Evolutionary conservation across 2,113 vertebrate genomes (phyloP), one percentile per base, ranked within the genome.

Genomic region (Arvicanthis niloticus): DNA sequence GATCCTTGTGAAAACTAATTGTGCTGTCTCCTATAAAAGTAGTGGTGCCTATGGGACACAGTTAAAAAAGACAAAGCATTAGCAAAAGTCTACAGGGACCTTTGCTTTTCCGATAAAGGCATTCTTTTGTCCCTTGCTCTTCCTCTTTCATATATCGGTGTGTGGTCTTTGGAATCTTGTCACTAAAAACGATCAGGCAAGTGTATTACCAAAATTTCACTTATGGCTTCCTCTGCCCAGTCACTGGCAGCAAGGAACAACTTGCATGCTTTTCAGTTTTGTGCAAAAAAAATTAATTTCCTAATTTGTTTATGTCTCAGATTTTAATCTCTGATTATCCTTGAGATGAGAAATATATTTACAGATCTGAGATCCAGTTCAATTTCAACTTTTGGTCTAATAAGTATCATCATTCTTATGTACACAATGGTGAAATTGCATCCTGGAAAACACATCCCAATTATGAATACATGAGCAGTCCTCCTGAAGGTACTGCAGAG

Each of bases 321-420:
- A 81, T 77, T 97, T 95, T 82, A 95, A 80, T 31, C 94, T 86
- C 34, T 81, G 53, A 76, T 75, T 87, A 90, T 80, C 4, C 53
- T 81, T 85, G 51, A 81, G 70, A 65, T 94, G 58, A 95, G 19
- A 51, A 95, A 90, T 96, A 65, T 76, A 88, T 92, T 75, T 91
- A 90, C 22, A 80, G 22, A 85, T 93, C 62, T 93, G 65, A 97
- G 42, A 81, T 85, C 40, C 22, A 68, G 40, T 68, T 91, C 51
- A 45, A 78, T 45, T 89, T 81, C 48, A 92, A 87, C 31, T 82
- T 95, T 65, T 42, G 37, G 31, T 91, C 60, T 82, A 94, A 78
- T 91, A 62, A 89, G 58, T 95, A 81, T 89, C 29, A 85, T 58
- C 10, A 76, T n/a, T 80, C 70, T 65, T 72, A 67, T 78, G 88